Evolutionary conservation across 2,888 invertebrate species (phyloP), one percentile per base, ranked within the genome.

Genomic region (Microctonus brassicae): DNA sequence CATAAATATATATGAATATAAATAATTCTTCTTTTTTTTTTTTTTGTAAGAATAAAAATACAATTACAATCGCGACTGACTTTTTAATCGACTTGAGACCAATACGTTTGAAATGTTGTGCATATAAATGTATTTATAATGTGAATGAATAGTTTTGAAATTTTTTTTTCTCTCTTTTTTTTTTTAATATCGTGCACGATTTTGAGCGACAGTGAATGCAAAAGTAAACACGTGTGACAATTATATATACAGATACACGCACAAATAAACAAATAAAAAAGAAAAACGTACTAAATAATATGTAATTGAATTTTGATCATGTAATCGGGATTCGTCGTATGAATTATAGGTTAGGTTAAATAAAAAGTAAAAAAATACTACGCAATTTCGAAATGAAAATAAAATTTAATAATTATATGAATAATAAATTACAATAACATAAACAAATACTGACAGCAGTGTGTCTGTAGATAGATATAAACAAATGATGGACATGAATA

Each of bases 391-490:
- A 58, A 57, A 53, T 53, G n/a, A 42, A 24, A 29, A 67, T 33
- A 34, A 57, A 58, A 20, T 58, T 53, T 42, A 57, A 66, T 66
- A 36, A 67, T 57, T 33, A 29, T 29, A 29, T 5, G 39, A 60
- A 69, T 11, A 55, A 72, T 64, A n/a, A 58, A 60, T 47, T 17
- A 47, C 47, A 7, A 47, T 47, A 36, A 36, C 4, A 36, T 36
- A 47, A 20, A 47, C 17, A 47, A 47, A 73, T 66, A 72, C 62
- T 65, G n/a, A n/a, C n/a, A n/a, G 72, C 47, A 72, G 70, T 74
- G 72, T 75, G 73, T 72, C n/a, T 63, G 74, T 77, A 73, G 76
- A 57, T 75, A 71, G 70, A n/a, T n/a, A n/a, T n/a, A n/a, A n/a
- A n/a, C n/a, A n/a, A n/a, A n/a, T 71, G 69, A 34, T 65, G 64